These are phyloP conservation scores for Rhineura floridana DNA, from an alignment of 2,113 vertebrate genomes.

Conservation along the genomic window DNA sequence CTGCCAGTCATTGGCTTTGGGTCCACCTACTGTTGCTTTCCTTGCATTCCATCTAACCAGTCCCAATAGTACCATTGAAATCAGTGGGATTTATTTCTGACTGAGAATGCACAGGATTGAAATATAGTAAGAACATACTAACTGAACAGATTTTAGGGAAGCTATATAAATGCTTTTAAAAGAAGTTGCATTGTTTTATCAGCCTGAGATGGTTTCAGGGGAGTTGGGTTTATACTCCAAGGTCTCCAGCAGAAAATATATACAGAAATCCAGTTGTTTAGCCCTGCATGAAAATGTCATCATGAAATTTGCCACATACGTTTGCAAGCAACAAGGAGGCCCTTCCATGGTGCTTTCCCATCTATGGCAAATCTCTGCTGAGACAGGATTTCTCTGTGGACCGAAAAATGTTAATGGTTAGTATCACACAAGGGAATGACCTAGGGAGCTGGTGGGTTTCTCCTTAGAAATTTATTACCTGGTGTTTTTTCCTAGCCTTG, in stretches of 20 bases:
- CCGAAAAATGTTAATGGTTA: background rate
- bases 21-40: too few relatives aligned
- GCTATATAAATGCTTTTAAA: background rate
- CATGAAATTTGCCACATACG: background rate
- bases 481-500: background rate
- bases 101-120: background rate
- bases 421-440: background rate
- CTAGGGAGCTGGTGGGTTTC: background rate
- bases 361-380: background rate
- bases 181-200: too few relatives aligned
- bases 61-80: background rate
- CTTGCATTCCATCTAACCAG: too few relatives aligned
- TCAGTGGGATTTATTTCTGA: background rate
- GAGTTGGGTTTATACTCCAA: background rate
- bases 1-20: too few relatives aligned
- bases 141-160: background rate
- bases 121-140: background rate
- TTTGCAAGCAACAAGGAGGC: background rate
- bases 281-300: background rate
- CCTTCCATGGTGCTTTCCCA: background rate
- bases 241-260: background rate
- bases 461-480: background rate
- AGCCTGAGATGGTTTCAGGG: background rate
- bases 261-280: background rate
- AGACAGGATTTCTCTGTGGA: conserved; percentile 8